These are phyloP conservation scores for Cyclina sinensis DNA, from an alignment of 1,140 invertebrate species.

Conservation along the genomic window DNA sequence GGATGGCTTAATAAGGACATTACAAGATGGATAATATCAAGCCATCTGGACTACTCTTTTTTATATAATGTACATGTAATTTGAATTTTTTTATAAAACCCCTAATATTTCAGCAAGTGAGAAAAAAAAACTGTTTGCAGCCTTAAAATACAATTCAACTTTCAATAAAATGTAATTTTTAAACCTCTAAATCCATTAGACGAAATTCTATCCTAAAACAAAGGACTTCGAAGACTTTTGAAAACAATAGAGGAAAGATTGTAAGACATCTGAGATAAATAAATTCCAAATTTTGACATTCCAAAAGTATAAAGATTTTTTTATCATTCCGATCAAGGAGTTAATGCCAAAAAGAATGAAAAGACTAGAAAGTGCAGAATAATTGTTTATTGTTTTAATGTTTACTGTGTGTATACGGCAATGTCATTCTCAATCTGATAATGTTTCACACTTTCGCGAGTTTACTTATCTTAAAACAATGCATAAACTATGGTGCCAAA, in stretches of 20 bases:
- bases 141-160: too few relatives aligned
- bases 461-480: slow-evolving; percentile 16
- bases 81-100: too few relatives aligned
- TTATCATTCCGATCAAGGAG: background rate
- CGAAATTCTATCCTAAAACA: background rate
- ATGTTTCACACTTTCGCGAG: slow-evolving; percentile 8
- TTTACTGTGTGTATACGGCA: background rate
- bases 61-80: too few relatives aligned
- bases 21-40: too few relatives aligned
- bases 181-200: background rate
- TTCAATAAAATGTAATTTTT: too few relatives aligned
- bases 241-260: background rate
- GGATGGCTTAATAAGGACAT: too few relatives aligned
- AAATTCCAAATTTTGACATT: background rate
- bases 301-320: slow-evolving; percentile 30
- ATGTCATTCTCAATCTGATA: background rate
- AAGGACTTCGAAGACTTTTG: background rate
- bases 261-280: background rate
- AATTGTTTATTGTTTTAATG: slow-evolving; percentile 2
- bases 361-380: slow-evolving; percentile 27
- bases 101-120: too few relatives aligned
- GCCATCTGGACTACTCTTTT: too few relatives aligned
- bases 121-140: too few relatives aligned
- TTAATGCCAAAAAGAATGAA: background rate
- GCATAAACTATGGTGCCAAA: background rate